Evolutionary conservation across 1,140 invertebrate genomes (phyloP).

Genomic region (Tetramorium simillimum): DNA sequence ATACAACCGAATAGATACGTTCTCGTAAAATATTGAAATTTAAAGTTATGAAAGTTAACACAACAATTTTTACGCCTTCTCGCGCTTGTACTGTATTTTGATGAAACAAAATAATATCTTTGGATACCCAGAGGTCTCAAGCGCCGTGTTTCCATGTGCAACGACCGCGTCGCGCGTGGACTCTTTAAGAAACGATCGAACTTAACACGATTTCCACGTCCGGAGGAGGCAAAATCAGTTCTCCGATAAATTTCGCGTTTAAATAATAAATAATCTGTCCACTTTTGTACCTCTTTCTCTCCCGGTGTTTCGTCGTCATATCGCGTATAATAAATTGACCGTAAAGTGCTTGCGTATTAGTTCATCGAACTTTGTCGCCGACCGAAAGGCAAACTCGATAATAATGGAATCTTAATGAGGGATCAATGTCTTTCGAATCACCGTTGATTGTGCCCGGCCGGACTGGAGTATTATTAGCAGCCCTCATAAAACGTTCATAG

Average conservation of each 20-base stretch:
- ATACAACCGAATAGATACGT: neutral
- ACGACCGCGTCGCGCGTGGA: neutral
- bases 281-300: conserved; percentile 8
- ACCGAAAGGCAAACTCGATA: conserved; percentile 23
- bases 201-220: conserved; percentile 14
- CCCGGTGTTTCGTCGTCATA: conserved; percentile 3
- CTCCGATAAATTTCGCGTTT: conserved; percentile 12
- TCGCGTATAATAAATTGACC: conserved; percentile 37
- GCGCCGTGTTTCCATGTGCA: neutral
- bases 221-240: neutral
- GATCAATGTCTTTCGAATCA: conserved; percentile 39
- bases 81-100: neutral
- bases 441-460: conserved; percentile 41
- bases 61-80: neutral
- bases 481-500: conserved; percentile 29
- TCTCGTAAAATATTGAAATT: neutral
- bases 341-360: neutral
- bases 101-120: neutral
- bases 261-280: conserved; percentile 44
- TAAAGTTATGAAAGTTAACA: conserved; percentile 9
- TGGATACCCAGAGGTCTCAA: neutral
- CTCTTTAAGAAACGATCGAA: neutral
- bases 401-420: conserved; percentile 48
- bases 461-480: conserved; percentile 52
- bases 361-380: conserved; percentile 49